phyloP scores from a whole-genome alignment of 2,888 invertebrate species.

The Caenorhabditis imperialis region DNA sequence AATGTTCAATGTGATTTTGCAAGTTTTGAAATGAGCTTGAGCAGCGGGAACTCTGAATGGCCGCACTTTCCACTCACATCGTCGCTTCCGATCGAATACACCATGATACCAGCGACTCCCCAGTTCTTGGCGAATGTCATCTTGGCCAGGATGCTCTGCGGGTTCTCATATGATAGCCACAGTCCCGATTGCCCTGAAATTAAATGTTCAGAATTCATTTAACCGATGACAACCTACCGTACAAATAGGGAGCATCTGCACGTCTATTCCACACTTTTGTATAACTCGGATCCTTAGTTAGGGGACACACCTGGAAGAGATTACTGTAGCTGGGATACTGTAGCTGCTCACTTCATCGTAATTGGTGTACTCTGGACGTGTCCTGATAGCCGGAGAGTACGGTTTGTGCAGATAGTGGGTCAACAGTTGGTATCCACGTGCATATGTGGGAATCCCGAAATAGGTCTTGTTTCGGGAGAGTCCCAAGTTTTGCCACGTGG shows the following conservation, averaged over 20 bases:
- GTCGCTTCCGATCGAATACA: slow-evolving; percentile 55
- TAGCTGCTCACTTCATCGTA: slow-evolving; percentile 10
- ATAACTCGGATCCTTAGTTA: slow-evolving; percentile 25
- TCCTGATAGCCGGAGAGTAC: slow-evolving; percentile 56
- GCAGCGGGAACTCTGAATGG: slow-evolving; percentile 33
- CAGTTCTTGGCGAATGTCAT: slow-evolving; percentile 82
- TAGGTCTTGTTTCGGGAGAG: slow-evolving; percentile 87
- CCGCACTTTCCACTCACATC: slow-evolving; percentile 54
- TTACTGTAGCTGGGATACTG: too few relatives aligned
- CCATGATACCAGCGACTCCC: slow-evolving; percentile 54
- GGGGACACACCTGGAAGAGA: slow-evolving; percentile 39
- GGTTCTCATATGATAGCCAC: slow-evolving; percentile 89
- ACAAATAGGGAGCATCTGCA: slow-evolving; percentile 87
- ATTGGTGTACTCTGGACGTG: slow-evolving; percentile 27
- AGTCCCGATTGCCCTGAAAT: slow-evolving; percentile 81
- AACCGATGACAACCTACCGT: slow-evolving; percentile 75
- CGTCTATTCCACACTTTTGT: slow-evolving; percentile 82
- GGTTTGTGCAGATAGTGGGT: slow-evolving; percentile 77
- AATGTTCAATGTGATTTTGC: background rate
- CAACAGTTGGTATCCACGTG: slow-evolving; percentile 83
- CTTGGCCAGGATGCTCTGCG: slow-evolving; percentile 79
- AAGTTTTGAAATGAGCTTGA: slow-evolving; percentile 4
- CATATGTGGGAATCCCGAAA: slow-evolving; percentile 90
- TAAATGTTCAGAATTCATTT: too few relatives aligned
- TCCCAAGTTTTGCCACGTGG: slow-evolving; percentile 86